Percentiles rank a stretch among this genome's conserved stretches.
Evolutionary conservation across 1,140 invertebrate genomes (phyloP).

Genomic region (Drosophila tsacasi): DNA sequence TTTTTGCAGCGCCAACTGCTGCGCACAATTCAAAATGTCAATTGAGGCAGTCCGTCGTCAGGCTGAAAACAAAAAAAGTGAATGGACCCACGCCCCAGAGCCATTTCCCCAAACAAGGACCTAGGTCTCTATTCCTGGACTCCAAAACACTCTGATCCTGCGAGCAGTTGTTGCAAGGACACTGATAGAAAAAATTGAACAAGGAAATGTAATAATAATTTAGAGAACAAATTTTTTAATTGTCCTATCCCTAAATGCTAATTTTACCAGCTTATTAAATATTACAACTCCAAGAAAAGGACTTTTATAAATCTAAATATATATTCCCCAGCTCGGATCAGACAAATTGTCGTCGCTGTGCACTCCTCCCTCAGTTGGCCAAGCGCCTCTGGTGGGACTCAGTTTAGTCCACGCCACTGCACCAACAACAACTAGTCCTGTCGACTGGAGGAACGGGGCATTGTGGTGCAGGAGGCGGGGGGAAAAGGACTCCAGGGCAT

Average conservation of each 20-base stretch:
- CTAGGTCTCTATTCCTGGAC: constrained; percentile 37
- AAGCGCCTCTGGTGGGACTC: constrained; percentile 52
- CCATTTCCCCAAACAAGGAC: constrained; percentile 32
- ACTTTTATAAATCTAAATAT: no score
- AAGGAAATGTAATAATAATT: neutral
- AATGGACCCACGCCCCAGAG: constrained; percentile 38
- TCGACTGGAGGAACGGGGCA: neutral
- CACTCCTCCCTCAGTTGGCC: constrained; percentile 16
- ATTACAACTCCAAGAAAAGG: neutral
- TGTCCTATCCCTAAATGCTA: neutral
- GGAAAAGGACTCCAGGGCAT: constrained; percentile 20
- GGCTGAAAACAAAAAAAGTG: constrained; percentile 21
- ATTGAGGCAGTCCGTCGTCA: constrained; percentile 69
- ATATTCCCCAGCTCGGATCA: neutral
- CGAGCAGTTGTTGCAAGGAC: constrained; percentile 12
- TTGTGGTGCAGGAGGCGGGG: constrained; percentile 9
- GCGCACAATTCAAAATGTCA: constrained; percentile 83
- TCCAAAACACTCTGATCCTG: constrained; percentile 40
- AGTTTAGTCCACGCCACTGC: constrained; percentile 78
- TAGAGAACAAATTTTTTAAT: neutral
- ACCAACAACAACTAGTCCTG: constrained; percentile 68
- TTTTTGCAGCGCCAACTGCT: constrained; percentile 70
- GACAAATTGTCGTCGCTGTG: neutral
- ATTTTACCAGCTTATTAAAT: neutral
- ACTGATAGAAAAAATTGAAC: neutral